phyloP scores from a whole-genome alignment of 2,113 vertebrate genomes.

The Coregonus clupeaformis region DNA sequence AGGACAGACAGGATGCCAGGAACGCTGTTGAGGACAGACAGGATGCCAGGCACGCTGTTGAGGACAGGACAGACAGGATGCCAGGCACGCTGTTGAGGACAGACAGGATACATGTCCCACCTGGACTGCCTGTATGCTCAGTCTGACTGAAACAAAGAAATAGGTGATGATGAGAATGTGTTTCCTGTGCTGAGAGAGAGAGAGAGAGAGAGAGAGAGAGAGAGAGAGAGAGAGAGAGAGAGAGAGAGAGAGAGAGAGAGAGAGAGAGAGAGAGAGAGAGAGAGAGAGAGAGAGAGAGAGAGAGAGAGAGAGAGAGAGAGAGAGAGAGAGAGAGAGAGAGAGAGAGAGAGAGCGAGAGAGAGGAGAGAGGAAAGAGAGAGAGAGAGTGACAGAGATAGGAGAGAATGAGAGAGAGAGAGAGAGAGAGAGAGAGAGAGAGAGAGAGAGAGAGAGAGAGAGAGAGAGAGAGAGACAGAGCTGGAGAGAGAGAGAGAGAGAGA shows the following conservation, averaged over 20 bases:
- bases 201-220: neutral
- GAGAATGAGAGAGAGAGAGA: accelerated
- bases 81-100: no score
- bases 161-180: constrained; percentile 40
- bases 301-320: neutral
- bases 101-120: constrained; percentile 38
- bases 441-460: no score
- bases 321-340: neutral
- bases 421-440: constrained; percentile 6
- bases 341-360: neutral
- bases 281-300: neutral
- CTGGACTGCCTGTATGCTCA: constrained; percentile 18
- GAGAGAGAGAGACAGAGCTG: no score
- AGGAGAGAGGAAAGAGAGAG: neutral
- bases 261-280: neutral
- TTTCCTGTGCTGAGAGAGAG: constrained; percentile 26
- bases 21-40: no score
- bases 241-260: neutral
- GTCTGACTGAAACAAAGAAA: constrained; percentile 36
- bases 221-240: neutral
- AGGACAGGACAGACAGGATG: no score
- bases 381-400: neutral
- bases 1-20: no score
- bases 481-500: no score
- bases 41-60: no score